A percentile compares a stretch with the other conserved stretches of the same genome.
Evolutionary conservation across 2,797 vertebrate genomes (phyloP).

Genomic region (Anabas testudineus): DNA sequence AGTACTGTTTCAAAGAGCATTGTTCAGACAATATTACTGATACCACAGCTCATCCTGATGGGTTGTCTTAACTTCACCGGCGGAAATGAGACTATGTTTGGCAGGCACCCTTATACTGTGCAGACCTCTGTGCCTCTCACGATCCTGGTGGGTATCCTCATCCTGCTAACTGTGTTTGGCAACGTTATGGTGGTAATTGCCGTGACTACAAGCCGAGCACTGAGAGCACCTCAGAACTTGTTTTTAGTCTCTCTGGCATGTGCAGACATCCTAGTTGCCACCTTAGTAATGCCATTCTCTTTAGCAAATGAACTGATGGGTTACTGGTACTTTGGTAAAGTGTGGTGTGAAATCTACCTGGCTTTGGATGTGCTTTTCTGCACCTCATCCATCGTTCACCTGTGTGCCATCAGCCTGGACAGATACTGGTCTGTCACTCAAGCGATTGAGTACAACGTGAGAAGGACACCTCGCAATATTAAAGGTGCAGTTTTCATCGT

Average conservation of each 20-base stretch:
- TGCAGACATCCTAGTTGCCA: conserved; percentile 96
- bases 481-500: conserved; percentile 90
- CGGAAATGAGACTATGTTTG: conserved; percentile 78
- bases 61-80: conserved; percentile 84
- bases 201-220: conserved; percentile 91
- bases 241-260: conserved; percentile 96
- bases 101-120: conserved; percentile 80
- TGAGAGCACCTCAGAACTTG: conserved; percentile 96
- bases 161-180: conserved; percentile 92
- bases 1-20: conserved; percentile 43
- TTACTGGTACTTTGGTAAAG: conserved; percentile 95
- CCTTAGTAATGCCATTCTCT: conserved; percentile 96
- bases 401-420: conserved; percentile 96
- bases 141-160: conserved; percentile 89
- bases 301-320: conserved; percentile 97
- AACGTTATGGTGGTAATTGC: conserved; percentile 96
- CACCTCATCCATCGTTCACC: conserved; percentile 96
- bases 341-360: conserved; percentile 97
- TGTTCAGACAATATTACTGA: conserved; percentile 53
- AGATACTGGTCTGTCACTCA: conserved; percentile 95
- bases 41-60: conserved; percentile 80
- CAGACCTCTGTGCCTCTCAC: conserved; percentile 88
- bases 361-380: conserved; percentile 98
- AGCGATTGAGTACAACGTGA: conserved; percentile 92
- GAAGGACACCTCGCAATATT: conserved; percentile 91